phyloP scores from a whole-genome alignment of 2,113 vertebrate genomes.

The Trematomus loennbergii region DNA sequence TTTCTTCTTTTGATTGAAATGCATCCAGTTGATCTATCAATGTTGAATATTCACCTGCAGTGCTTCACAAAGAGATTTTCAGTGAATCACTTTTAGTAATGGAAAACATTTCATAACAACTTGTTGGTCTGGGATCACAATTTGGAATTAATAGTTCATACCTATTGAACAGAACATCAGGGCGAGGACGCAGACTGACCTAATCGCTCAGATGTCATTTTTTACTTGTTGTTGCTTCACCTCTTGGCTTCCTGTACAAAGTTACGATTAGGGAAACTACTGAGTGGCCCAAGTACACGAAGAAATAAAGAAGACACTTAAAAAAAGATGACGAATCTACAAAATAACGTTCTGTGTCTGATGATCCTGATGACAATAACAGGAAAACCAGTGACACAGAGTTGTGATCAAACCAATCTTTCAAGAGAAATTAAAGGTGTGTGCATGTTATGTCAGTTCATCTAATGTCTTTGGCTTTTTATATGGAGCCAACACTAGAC shows the following conservation, averaged over 20 bases:
- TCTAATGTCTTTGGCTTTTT: not conserved
- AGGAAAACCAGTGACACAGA: conserved; percentile 52
- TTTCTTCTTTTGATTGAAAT: conserved; percentile 2
- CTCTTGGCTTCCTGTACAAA: conserved; percentile 2
- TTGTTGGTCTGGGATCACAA: not conserved
- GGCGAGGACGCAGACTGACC: not conserved
- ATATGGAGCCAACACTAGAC: not conserved
- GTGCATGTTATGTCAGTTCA: conserved; percentile 39
- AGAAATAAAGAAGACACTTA: too few species aligned
- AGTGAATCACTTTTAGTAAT: not conserved
- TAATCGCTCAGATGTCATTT: conserved; percentile 25
- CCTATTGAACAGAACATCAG: not conserved
- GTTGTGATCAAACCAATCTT: conserved; percentile 52
- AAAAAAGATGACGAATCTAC: not conserved
- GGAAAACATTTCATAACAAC: not conserved
- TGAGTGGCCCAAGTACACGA: not conserved
- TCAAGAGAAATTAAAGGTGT: conserved; percentile 3
- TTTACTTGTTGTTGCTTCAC: conserved; percentile 28
- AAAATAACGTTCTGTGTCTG: conserved; percentile 9
- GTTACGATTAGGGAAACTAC: not conserved
- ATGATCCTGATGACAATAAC: conserved; percentile 65
- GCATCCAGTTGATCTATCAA: conserved; percentile 7
- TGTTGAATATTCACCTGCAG: not conserved
- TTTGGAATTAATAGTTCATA: not conserved
- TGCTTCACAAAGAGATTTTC: not conserved